A percentile compares a stretch with the other conserved stretches of the same genome.
phyloP scores from a whole-genome alignment of 1,140 invertebrate genomes.

The Trachymyrmex septentrionalis region DNA sequence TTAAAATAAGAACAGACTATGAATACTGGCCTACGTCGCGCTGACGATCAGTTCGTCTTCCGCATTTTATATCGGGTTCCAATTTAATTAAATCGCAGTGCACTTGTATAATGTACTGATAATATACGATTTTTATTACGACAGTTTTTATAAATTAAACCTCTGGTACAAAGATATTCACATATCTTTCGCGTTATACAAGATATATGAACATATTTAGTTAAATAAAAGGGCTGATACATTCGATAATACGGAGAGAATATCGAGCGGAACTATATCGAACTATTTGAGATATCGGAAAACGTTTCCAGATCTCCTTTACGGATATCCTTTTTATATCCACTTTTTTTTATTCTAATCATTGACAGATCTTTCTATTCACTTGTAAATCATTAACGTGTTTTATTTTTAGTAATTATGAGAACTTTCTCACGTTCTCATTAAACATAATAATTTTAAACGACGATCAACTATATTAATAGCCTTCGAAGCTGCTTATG shows the following conservation, averaged over 20 bases:
- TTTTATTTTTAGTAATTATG: constrained; percentile 14
- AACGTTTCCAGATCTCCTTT: constrained; percentile 31
- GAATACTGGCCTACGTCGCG: too few species aligned
- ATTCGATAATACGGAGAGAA: constrained; percentile 15
- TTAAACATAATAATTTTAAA: constrained; percentile 53
- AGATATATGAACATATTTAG: constrained; percentile 17
- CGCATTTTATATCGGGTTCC: not conserved
- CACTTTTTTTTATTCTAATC: not conserved
- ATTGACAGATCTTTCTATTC: constrained; percentile 23
- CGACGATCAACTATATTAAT: not conserved
- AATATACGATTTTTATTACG: not conserved
- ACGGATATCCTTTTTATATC: constrained; percentile 15
- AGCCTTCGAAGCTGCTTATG: not conserved
- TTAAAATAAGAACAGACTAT: too few species aligned
- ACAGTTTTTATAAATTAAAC: not conserved
- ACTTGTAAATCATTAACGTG: constrained; percentile 41
- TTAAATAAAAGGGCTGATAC: constrained; percentile 16
- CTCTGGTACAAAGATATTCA: not conserved
- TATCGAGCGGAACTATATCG: constrained; percentile 32
- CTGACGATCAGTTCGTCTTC: not conserved
- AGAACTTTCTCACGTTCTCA: constrained; percentile 31
- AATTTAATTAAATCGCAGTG: not conserved
- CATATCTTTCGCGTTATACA: not conserved
- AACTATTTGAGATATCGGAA: constrained; percentile 41
- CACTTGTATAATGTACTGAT: not conserved